Evolutionary conservation across 2,888 invertebrate species (phyloP).

Genomic region (Sipha maydis): DNA sequence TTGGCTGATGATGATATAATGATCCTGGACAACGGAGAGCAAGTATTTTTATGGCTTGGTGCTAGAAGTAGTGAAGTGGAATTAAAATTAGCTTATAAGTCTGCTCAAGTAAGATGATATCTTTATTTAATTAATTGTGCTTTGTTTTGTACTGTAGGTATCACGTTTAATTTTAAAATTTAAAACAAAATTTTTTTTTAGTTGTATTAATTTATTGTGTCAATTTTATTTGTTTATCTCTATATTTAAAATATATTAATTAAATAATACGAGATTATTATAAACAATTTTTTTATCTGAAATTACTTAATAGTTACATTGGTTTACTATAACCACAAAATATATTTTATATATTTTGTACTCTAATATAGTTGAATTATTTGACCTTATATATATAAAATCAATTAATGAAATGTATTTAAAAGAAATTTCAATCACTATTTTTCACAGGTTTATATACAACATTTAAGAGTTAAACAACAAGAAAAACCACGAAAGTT

Average conservation of each 20-base stretch:
- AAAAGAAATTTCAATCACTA: neutral
- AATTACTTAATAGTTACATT: too few relatives aligned
- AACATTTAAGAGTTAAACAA: conserved; percentile 95
- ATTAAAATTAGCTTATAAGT: conserved; percentile 97
- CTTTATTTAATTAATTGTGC: neutral
- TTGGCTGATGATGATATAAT: conserved; percentile 99
- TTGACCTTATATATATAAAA: too few relatives aligned
- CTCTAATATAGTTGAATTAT: neutral
- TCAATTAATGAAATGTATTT: neutral
- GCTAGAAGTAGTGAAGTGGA: conserved; percentile 97
- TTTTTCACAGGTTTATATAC: conserved; percentile 87
- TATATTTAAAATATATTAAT: too few relatives aligned
- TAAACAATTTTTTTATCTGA: too few relatives aligned
- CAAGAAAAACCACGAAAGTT: conserved; percentile 90
- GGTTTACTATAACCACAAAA: too few relatives aligned
- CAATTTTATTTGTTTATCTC: neutral
- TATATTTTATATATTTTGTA: too few relatives aligned
- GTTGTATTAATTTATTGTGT: neutral
- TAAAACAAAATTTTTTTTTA: neutral
- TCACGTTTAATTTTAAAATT: neutral
- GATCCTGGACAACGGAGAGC: conserved; percentile 98
- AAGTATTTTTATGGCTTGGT: conserved; percentile 98
- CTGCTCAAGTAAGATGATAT: conserved; percentile 82
- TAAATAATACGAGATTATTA: too few relatives aligned
- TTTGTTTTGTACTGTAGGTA: neutral